These are phyloP conservation scores for Pharmacophagus antenor DNA, from an alignment of 2,888 invertebrate genomes.

Conservation along the genomic window DNA sequence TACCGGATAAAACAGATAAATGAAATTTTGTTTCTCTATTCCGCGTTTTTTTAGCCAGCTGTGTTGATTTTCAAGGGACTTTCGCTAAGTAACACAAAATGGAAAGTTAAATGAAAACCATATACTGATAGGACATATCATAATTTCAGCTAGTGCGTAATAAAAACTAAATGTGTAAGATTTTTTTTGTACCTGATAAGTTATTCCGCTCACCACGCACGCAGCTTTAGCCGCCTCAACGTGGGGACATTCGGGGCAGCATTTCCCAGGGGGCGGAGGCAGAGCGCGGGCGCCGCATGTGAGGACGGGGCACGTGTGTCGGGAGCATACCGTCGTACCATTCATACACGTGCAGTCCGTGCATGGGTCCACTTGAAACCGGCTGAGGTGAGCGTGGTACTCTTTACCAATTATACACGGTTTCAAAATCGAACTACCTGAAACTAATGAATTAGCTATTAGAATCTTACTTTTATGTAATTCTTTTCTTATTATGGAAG, in stretches of 20 bases:
- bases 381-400: constrained; percentile 82
- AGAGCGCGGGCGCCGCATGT: constrained; percentile 90
- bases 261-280: constrained; percentile 83
- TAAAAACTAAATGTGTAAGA: no score
- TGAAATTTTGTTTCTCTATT: no score
- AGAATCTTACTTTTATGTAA: background rate
- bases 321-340: constrained; percentile 89
- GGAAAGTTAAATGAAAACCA: no score
- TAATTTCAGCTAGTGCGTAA: no score
- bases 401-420: constrained; percentile 87
- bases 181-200: constrained; percentile 83
- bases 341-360: constrained; percentile 91
- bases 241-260: constrained; percentile 89
- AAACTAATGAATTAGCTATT: constrained; percentile 43
- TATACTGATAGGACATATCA: no score
- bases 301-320: constrained; percentile 93
- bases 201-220: constrained; percentile 83
- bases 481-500: background rate
- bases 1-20: no score
- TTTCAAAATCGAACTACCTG: constrained; percentile 60
- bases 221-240: constrained; percentile 85
- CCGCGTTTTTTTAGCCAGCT: no score
- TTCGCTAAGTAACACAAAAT: no score
- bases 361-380: constrained; percentile 87
- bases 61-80: no score